These are phyloP conservation scores for Polypterus senegalus DNA, from an alignment of 2,113 vertebrate genomes.

Conservation along the genomic window DNA sequence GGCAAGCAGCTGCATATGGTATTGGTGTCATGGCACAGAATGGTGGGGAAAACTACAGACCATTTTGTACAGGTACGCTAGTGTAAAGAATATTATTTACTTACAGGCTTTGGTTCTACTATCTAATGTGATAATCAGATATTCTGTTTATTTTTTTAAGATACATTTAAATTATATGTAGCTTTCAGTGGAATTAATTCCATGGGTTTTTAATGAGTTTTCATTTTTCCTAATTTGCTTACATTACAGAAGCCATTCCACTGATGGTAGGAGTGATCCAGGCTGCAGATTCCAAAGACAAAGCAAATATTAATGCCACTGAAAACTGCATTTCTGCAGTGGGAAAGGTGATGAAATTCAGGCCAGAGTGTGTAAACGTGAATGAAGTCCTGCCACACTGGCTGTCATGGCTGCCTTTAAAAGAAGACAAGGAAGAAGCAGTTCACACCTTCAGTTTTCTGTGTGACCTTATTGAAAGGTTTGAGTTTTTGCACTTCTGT, in stretches of 20 bases:
- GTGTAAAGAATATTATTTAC: neutral
- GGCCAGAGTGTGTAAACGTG: constrained; percentile 82
- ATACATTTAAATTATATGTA: neutral
- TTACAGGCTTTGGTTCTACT: neutral
- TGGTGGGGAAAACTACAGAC: constrained; percentile 86
- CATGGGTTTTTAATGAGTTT: neutral
- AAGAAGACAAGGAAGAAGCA: constrained; percentile 96
- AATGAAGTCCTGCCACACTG: constrained; percentile 91
- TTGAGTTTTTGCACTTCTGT: constrained; percentile 10
- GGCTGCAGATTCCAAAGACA: constrained; percentile 74
- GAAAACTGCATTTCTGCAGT: constrained; percentile 98
- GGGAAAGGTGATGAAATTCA: constrained; percentile 88
- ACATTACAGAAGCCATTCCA: constrained; percentile 75
- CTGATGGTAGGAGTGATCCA: constrained; percentile 86
- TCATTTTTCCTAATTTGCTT: constrained; percentile 13
- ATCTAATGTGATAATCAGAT: too few relatives aligned
- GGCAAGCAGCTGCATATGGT: constrained; percentile 90
- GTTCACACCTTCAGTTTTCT: constrained; percentile 89
- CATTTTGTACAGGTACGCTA: constrained; percentile 77
- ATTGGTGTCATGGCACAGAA: constrained; percentile 92
- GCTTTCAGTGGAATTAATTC: too few relatives aligned
- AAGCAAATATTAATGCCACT: constrained; percentile 93
- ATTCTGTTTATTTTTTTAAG: too few relatives aligned
- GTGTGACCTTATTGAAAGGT: constrained; percentile 96
- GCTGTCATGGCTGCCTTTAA: constrained; percentile 90